Percentiles rank a stretch among this genome's conserved stretches.
Evolutionary conservation across 2,797 vertebrate species (phyloP).

Genomic region (Myiotriccus ornatus): DNA sequence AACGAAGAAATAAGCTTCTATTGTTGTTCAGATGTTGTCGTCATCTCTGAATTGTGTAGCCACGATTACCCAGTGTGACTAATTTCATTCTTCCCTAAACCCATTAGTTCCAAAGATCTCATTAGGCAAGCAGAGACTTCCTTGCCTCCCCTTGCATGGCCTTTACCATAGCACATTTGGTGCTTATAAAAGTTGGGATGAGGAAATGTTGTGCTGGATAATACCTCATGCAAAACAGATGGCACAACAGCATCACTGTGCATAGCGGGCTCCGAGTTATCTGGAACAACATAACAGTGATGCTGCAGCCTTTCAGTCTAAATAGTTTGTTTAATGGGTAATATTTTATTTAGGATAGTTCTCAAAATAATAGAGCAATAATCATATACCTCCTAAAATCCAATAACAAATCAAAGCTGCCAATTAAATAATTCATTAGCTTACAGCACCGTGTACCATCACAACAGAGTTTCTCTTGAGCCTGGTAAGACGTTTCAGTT

Average conservation of each 20-base stretch:
- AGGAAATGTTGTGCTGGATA: conserved; percentile 34
- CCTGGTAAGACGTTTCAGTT: conserved; percentile 22
- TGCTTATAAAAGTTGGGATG: conserved; percentile 37
- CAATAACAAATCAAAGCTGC: neutral
- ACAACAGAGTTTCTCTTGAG: neutral
- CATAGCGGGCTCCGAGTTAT: neutral
- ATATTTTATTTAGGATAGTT: neutral
- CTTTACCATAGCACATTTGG: neutral
- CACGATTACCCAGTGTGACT: neutral
- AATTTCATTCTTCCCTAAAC: neutral
- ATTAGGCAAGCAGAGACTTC: neutral
- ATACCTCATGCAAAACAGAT: conserved; percentile 55
- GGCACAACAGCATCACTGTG: conserved; percentile 33
- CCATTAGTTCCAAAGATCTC: neutral
- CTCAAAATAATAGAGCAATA: neutral
- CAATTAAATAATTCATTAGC: neutral
- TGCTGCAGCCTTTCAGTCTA: conserved; percentile 2
- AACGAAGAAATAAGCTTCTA: neutral
- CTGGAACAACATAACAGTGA: neutral
- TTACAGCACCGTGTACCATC: neutral
- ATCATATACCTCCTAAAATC: neutral
- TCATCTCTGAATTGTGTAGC: neutral
- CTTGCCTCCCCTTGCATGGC: neutral
- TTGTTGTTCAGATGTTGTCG: neutral
- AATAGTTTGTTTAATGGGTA: neutral